Evolutionary conservation across 1,140 invertebrate genomes (phyloP).

Genomic region (Drosophila azteca): DNA sequence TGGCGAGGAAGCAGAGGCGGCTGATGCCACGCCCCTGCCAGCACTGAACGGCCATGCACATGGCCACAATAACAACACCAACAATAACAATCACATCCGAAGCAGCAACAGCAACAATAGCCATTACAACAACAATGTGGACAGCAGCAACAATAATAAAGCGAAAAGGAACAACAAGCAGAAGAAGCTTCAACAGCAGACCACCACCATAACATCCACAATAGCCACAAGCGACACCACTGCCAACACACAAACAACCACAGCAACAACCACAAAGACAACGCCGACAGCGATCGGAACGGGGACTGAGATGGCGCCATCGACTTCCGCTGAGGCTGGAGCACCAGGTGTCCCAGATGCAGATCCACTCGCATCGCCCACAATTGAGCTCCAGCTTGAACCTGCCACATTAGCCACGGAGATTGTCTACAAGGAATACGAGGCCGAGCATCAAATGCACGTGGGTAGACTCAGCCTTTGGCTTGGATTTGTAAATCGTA

Average conservation of each 20-base stretch:
- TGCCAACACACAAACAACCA: constrained; percentile 65
- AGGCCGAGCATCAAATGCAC: constrained; percentile 96
- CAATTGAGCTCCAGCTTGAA: constrained; percentile 38
- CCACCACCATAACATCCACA: constrained; percentile 14
- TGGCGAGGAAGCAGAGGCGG: constrained; percentile 16
- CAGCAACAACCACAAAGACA: constrained; percentile 53
- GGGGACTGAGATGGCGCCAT: neutral
- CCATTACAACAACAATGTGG: constrained; percentile 40
- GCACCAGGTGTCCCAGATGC: constrained; percentile 8
- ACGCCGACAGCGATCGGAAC: constrained; percentile 18
- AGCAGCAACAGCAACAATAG: constrained; percentile 42
- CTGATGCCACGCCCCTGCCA: constrained; percentile 2
- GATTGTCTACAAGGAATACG: constrained; percentile 90
- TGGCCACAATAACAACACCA: constrained; percentile 35
- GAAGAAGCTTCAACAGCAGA: constrained; percentile 26
- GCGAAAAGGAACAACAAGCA: constrained; percentile 36
- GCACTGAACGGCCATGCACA: constrained; percentile 58
- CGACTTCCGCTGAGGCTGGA: neutral
- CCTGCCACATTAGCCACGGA: constrained; percentile 75
- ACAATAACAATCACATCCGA: constrained; percentile 67
- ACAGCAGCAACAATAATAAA: constrained; percentile 34
- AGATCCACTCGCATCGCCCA: constrained; percentile 6
- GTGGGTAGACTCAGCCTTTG: constrained; percentile 63
- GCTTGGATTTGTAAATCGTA: no score
- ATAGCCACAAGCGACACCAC: constrained; percentile 59